Evolutionary conservation across 1,140 invertebrate genomes (phyloP).

Genomic region (Ruditapes philippinarum): DNA sequence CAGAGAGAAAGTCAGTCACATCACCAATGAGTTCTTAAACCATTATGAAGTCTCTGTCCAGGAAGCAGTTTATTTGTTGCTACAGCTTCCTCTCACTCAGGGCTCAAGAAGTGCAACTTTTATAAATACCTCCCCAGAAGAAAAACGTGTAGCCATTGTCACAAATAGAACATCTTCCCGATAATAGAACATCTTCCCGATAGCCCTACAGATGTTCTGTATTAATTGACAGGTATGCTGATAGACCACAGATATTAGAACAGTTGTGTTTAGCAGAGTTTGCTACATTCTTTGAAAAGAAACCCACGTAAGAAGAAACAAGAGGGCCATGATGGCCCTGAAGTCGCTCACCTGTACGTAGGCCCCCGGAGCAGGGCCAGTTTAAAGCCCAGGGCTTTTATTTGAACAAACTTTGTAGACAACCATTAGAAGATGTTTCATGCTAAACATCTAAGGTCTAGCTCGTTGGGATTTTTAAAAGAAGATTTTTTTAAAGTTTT

Average conservation of each 20-base stretch:
- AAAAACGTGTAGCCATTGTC: conserved; percentile 62
- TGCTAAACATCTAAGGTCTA: too few species aligned
- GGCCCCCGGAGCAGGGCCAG: too few species aligned
- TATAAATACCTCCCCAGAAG: conserved; percentile 69
- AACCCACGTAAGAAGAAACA: not conserved
- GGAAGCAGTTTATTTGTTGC: conserved; percentile 67
- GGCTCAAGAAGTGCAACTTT: conserved; percentile 41
- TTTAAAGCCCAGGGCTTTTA: too few species aligned
- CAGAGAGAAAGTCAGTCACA: conserved; percentile 49
- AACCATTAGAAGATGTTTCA: too few species aligned
- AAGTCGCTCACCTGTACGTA: too few species aligned
- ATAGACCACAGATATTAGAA: conserved; percentile 30
- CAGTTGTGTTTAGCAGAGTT: conserved; percentile 30
- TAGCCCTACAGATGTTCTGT: conserved; percentile 55
- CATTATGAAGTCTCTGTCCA: conserved; percentile 68
- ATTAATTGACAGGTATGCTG: conserved; percentile 28
- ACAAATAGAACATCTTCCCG: conserved; percentile 2
- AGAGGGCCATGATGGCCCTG: too few species aligned
- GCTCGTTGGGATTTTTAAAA: too few species aligned
- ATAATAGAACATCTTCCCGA: too few species aligned
- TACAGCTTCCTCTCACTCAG: conserved; percentile 30
- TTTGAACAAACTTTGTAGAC: too few species aligned
- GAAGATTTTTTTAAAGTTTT: too few species aligned
- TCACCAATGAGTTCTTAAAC: conserved; percentile 71
- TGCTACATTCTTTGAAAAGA: conserved; percentile 42